Evolutionary conservation across 2,797 vertebrate species (phyloP).

Genomic region (Rhincodon typus): DNA sequence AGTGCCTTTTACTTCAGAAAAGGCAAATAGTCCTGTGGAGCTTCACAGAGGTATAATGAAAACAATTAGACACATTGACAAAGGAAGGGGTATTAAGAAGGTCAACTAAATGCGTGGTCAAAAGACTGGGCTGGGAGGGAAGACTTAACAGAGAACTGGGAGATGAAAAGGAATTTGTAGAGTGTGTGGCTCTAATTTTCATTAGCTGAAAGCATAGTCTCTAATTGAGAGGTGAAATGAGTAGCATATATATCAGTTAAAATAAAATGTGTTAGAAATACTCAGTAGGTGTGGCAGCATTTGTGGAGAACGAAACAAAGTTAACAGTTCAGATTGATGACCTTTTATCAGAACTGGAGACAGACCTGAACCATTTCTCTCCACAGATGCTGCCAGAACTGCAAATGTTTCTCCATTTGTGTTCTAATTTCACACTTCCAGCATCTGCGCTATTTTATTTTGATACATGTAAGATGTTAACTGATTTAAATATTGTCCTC

Average conservation of each 20-base stretch:
- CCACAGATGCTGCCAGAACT: not conserved
- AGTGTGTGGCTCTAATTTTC: not conserved
- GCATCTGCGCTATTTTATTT: not conserved
- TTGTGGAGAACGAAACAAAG: not conserved
- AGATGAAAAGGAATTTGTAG: not conserved
- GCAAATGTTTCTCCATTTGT: too few relatives aligned
- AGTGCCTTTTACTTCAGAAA: not conserved
- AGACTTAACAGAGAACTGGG: not conserved
- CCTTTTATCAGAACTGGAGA: too few relatives aligned
- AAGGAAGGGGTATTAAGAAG: not conserved
- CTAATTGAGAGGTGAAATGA: not conserved
- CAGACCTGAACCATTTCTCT: not conserved
- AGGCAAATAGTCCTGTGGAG: not conserved
- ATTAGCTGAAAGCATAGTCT: not conserved
- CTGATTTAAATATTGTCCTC: not conserved
- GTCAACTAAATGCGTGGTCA: not conserved
- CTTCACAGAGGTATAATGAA: not conserved
- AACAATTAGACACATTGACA: not conserved
- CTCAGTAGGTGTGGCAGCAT: not conserved
- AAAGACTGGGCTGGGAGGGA: not conserved
- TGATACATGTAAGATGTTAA: not conserved
- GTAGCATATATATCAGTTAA: not conserved
- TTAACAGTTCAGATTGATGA: too few relatives aligned
- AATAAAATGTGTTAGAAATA: not conserved
- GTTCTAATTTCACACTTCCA: not conserved